These are phyloP conservation scores for Podargus strigoides DNA, from an alignment of 2,797 vertebrate genomes.

Conservation along the genomic window DNA sequence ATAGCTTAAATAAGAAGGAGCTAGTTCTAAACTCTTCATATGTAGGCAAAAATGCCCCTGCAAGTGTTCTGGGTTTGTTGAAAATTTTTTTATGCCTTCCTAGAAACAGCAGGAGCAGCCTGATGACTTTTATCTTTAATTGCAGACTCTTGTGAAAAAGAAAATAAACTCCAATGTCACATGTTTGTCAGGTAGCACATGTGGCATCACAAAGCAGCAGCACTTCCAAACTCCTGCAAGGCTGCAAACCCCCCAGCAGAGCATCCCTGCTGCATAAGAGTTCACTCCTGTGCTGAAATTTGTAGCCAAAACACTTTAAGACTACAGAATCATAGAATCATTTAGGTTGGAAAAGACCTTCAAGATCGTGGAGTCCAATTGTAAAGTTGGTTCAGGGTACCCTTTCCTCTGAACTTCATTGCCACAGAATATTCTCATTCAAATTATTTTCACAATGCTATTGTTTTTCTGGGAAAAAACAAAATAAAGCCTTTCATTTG, in stretches of 20 bases:
- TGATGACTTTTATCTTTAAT: background rate
- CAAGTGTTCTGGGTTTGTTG: background rate
- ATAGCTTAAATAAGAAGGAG: background rate
- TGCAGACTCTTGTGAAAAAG: background rate
- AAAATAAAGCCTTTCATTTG: background rate
- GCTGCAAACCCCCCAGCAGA: background rate
- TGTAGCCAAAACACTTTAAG: background rate
- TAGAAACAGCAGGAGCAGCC: background rate
- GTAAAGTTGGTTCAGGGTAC: background rate
- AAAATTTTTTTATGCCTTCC: background rate
- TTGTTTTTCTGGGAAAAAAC: background rate
- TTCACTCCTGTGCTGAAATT: background rate
- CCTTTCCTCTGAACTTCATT: background rate
- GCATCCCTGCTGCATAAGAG: background rate
- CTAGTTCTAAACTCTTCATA: background rate
- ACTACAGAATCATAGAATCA: background rate
- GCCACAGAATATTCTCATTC: background rate
- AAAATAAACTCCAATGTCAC: background rate
- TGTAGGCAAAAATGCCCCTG: background rate
- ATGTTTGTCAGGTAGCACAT: background rate
- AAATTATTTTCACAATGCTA: background rate
- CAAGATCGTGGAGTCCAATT: background rate
- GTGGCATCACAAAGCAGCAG: background rate
- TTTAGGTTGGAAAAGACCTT: background rate
- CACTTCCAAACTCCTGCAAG: background rate